Conservation (phyloP, 2,113 vertebrate species). For the Phrynocephalus versicolor region DNA sequence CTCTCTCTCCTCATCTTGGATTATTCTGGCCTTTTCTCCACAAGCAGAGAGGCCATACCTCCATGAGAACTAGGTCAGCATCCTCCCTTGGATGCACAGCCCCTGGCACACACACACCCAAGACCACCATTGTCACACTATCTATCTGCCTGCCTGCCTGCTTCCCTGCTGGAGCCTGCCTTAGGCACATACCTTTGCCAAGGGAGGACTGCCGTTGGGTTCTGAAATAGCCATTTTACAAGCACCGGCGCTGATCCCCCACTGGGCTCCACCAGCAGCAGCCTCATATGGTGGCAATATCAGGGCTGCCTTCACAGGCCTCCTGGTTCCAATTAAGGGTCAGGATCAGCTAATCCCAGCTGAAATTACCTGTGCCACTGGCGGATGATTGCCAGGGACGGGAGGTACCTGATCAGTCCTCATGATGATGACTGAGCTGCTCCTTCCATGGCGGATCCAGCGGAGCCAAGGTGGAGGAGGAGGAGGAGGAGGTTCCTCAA, state of each 20-base stretch:
- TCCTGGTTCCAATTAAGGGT: slow-evolving; percentile 71
- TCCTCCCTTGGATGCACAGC: background rate
- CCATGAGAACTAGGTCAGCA: background rate
- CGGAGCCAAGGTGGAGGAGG: slow-evolving; percentile 36
- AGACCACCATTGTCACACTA: too few species aligned
- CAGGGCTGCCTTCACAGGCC: slow-evolving; percentile 43
- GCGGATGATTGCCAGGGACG: slow-evolving; percentile 68
- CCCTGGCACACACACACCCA: too few species aligned
- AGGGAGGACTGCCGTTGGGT: slow-evolving; percentile 33
- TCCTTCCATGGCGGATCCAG: too few species aligned
- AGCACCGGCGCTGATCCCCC: too few species aligned
- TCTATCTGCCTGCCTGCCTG: too few species aligned
- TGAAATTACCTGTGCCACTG: slow-evolving; percentile 72
- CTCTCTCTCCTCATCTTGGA: too few species aligned
- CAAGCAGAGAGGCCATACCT: background rate
- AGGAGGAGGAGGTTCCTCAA: slow-evolving; percentile 46
- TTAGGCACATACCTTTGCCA: slow-evolving; percentile 41
- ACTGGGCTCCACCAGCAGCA: background rate
- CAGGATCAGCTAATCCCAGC: slow-evolving; percentile 70
- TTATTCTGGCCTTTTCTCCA: rapidly evolving
- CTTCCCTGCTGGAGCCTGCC: slow-evolving; percentile 27
- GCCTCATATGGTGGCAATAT: slow-evolving; percentile 70
- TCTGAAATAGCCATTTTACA: slow-evolving; percentile 41
- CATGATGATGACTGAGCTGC: slow-evolving; percentile 31
- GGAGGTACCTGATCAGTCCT: too few species aligned